Evolutionary conservation across 2,888 invertebrate species (phyloP).

Genomic region (Stenodera caucasica): DNA sequence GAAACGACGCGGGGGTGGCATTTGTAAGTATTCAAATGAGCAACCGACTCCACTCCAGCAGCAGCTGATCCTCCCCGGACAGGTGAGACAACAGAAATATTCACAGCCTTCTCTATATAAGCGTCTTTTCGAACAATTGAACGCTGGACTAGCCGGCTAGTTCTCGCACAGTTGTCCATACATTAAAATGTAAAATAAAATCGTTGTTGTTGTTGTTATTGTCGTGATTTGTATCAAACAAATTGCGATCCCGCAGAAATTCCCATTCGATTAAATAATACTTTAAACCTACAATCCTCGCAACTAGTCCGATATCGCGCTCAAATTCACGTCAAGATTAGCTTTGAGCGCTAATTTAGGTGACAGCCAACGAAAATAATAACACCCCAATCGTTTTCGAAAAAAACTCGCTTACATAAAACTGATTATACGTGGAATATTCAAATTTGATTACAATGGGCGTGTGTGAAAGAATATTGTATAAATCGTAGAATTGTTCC

Average conservation of each 20-base stretch:
- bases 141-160: background rate
- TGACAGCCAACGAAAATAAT: constrained; percentile 5
- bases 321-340: constrained; percentile 35
- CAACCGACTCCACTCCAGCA: constrained; percentile 25
- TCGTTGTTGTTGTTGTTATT: constrained; percentile 17
- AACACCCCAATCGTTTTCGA: background rate
- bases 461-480: background rate
- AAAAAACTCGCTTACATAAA: background rate
- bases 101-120: constrained; percentile 13
- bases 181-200: no score
- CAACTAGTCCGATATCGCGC: no score
- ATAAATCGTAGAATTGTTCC: constrained; percentile 26
- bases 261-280: no score
- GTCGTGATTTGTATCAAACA: constrained; percentile 38
- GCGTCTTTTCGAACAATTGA: background rate
- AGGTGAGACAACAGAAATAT: constrained; percentile 26
- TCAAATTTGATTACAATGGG: constrained; percentile 1
- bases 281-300: no score
- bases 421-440: background rate
- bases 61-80: constrained; percentile 30
- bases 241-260: no score
- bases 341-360: constrained; percentile 9
- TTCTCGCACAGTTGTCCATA: constrained; percentile 32
- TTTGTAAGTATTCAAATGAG: constrained; percentile 34
- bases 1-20: constrained; percentile 32